Conservation (phyloP, 2,113 vertebrate genomes). For the Indicator indicator region DNA sequence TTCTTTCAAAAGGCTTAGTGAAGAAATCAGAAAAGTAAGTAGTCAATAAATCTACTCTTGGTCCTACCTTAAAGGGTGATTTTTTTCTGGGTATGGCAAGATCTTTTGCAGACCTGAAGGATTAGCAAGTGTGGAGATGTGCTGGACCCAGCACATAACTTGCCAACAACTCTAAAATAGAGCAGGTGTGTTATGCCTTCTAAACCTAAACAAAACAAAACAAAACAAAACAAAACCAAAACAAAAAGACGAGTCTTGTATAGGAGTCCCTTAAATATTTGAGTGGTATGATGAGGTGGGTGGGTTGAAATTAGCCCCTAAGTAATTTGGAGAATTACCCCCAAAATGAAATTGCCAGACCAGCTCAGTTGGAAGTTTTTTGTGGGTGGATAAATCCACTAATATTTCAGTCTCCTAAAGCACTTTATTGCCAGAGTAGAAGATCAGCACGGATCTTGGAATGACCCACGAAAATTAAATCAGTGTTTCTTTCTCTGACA, state of each 20-base stretch:
- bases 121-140: not conserved
- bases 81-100: not conserved
- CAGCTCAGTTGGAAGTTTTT: not conserved
- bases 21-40: not conserved
- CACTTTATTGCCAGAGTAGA: constrained; percentile 4
- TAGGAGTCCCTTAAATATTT: not conserved
- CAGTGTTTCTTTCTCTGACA: constrained; percentile 23
- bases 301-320: no score
- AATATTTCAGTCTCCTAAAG: not conserved
- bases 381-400: constrained; percentile 23
- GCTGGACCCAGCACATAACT: not conserved
- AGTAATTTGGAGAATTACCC: no score
- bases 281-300: not conserved
- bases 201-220: not conserved
- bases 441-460: constrained; percentile 37
- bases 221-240: no score
- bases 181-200: not conserved
- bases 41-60: not conserved
- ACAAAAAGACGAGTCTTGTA: not conserved
- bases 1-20: not conserved
- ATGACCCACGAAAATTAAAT: constrained; percentile 29
- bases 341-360: no score
- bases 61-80: not conserved
- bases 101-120: not conserved
- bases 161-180: not conserved